Base-by-base conservation (phyloP, 2,888 invertebrate species). In the Steinernema carpocapsae region DNA sequence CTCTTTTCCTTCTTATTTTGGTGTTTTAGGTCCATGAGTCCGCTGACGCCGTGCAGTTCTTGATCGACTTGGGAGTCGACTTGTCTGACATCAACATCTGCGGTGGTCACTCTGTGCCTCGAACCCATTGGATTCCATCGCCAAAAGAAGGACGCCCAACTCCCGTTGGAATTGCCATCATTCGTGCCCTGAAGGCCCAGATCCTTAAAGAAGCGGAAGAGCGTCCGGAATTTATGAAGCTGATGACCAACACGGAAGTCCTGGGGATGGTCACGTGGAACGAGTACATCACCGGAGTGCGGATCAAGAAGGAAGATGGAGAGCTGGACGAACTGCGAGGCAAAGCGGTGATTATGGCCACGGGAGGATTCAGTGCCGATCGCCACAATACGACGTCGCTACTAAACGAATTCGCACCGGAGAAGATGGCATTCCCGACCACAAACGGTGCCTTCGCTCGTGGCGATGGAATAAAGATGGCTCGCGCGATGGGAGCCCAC, bases 61-160 rank as follows among this genome's bases (percentile, higher is more conserved):
- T 86, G 59, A 80, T 79, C 43, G 76, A 76, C 7, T 24, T 76
- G 6, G 87, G 87, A 17, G 84, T 87, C 29, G 80, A 86, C 74
- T 76, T 87, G 73, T 78, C 79, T 7, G 87, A 85, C 74, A 78
- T 87, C 37, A 87, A 87, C 75, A 75, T 87, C n/a, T 87, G 86
- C 70, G 87, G 87, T 7, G 87, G 87, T 1, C 87, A 87, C 71
- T 80, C 83, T 0, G 85, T 85, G 4, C 82, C 87, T 3, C 72
- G 87, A 22, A 87, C 87, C 1, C 87, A 87, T 72, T 87, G 87
- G 85, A 79, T 87, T 72, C 86, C 86, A n/a, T 85, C 85, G 4
- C 86, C 86, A 26, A 87, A 87, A 74, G 87, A 87, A 71, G 87
- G 87, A 51, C 79, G 82, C 72, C 86, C 87, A 1, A 76, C 82